phyloP scores from a whole-genome alignment of 2,888 invertebrate genomes.

The Xestia sexstrigata region DNA sequence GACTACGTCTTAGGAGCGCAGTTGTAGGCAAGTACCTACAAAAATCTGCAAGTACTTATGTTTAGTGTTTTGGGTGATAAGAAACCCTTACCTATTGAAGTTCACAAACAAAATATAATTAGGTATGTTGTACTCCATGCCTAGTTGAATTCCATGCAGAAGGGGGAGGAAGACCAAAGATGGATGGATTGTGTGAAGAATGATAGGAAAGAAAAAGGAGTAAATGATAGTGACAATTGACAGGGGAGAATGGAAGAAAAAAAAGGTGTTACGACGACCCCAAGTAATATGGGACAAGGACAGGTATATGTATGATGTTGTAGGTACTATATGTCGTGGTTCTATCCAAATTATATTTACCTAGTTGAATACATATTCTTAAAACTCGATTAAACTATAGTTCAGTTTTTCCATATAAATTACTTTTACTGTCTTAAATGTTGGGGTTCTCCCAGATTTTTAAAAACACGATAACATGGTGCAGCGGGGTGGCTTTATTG shows the following conservation, averaged over 20 bases:
- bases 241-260: neutral
- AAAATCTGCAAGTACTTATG: neutral
- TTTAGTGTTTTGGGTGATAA: neutral
- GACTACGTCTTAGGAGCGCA: neutral
- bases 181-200: neutral
- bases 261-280: neutral
- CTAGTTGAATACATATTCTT: neutral
- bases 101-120: too few relatives aligned
- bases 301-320: neutral
- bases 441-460: neutral
- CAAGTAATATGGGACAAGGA: neutral
- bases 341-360: neutral
- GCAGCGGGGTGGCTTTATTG: neutral
- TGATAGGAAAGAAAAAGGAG: neutral
- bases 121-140: neutral
- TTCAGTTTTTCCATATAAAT: neutral
- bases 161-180: neutral
- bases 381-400: neutral
- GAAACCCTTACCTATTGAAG: neutral
- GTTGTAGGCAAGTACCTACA: neutral
- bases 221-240: neutral
- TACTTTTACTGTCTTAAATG: neutral
- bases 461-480: neutral
- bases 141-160: neutral
- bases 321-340: neutral